These are phyloP conservation scores for Blastomussa wellsi DNA, from an alignment of 92 coral and sea anemone species.

Conservation along the genomic window DNA sequence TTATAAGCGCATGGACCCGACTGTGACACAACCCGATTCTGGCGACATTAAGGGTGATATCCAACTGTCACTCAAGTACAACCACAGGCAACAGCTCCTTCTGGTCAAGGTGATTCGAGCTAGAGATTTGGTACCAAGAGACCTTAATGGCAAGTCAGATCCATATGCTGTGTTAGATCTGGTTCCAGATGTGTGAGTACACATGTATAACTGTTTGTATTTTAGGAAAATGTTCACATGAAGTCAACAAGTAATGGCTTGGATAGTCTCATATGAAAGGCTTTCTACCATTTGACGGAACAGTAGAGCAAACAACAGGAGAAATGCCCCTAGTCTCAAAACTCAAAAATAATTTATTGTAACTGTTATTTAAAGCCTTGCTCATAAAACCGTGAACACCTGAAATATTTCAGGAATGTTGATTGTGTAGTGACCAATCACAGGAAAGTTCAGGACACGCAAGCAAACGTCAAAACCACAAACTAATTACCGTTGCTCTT, in stretches of 20 bases:
- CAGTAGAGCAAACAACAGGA: too few species aligned
- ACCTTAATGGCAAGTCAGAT: conserved; percentile 93
- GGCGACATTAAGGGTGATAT: conserved; percentile 93
- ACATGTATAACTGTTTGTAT: not conserved
- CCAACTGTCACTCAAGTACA: conserved; percentile 83
- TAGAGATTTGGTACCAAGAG: conserved; percentile 89
- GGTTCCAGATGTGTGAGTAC: conserved; percentile 82
- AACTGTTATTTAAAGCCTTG: too few species aligned
- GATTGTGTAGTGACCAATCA: too few species aligned
- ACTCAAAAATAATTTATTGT: too few species aligned
- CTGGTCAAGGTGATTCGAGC: conserved; percentile 91
- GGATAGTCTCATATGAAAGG: too few species aligned
- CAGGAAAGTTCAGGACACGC: too few species aligned
- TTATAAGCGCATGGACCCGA: conserved; percentile 94
- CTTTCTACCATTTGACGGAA: too few species aligned
- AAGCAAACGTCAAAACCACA: too few species aligned
- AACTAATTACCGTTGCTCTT: too few species aligned
- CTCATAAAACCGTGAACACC: too few species aligned
- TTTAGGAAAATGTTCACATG: not conserved
- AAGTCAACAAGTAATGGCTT: not conserved
- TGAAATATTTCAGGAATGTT: too few species aligned
- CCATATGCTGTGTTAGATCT: conserved; percentile 90
- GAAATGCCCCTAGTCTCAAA: too few species aligned
- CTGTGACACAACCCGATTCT: conserved; percentile 88
- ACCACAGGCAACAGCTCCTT: conserved; percentile 78